Conservation (phyloP, 2,797 vertebrate genomes). For the Odontamblyopus rebecca region DNA sequence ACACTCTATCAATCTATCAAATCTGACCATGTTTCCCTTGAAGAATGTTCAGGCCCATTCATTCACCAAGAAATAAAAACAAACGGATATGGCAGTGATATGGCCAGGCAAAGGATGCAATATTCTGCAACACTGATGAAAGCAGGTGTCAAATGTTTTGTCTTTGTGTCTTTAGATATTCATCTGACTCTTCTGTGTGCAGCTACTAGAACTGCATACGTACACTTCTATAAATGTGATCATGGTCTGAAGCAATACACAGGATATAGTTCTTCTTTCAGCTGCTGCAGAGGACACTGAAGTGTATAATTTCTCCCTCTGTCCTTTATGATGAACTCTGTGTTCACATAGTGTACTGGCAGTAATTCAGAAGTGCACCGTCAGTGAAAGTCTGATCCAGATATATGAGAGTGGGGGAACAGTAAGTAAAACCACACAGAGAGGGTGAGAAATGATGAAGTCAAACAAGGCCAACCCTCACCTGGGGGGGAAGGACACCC, state of each 20-base stretch:
- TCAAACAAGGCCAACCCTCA: slow-evolving; percentile 19
- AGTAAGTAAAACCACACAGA: slow-evolving; percentile 44
- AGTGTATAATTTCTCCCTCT: slow-evolving; percentile 28
- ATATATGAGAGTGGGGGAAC: slow-evolving; percentile 48
- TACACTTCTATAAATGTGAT: slow-evolving; percentile 1
- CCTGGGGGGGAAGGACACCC: slow-evolving; percentile 13
- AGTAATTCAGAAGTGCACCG: slow-evolving; percentile 46
- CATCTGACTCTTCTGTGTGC: neutral
- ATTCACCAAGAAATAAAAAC: neutral
- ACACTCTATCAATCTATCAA: neutral
- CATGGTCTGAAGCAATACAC: slow-evolving; percentile 6
- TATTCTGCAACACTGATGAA: too few species aligned
- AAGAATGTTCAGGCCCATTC: neutral
- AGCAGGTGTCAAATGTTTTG: too few species aligned
- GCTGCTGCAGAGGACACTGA: slow-evolving; percentile 18
- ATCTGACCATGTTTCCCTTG: neutral
- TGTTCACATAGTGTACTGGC: slow-evolving; percentile 27
- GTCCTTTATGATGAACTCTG: slow-evolving; percentile 41
- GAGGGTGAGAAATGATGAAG: slow-evolving; percentile 7
- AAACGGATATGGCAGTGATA: neutral
- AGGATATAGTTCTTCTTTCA: slow-evolving; percentile 21
- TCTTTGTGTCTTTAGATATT: neutral
- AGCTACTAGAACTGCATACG: too few species aligned
- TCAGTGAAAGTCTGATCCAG: slow-evolving; percentile 48
- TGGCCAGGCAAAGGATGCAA: too few species aligned